Evolutionary conservation across 2,113 vertebrate genomes (phyloP), one percentile per base, ranked within the genome.

Genomic region (Sylvia atricapilla): DNA sequence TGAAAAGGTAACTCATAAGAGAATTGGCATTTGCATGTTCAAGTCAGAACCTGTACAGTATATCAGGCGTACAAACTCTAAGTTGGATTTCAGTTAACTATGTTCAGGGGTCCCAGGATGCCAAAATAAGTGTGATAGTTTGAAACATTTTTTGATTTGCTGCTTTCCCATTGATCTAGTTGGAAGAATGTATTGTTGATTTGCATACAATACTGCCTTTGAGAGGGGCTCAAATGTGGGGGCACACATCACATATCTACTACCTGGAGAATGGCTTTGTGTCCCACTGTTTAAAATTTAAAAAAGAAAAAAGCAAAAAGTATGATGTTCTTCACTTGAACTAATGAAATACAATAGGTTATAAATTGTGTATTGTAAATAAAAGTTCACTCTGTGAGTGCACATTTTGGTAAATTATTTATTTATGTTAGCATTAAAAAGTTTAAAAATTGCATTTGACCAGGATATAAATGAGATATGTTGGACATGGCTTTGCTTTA

Each of bases 311-410:
- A 98, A 97, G 97, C 96, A 98, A 98, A 97, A 98, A 97, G 95
- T 98, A 98, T 97, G 97, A 98, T 97, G 97, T 98, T 98, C 98
- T 98, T 98, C 97, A 98, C 97, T 98, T 98, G 98, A 98, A 98
- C 98, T 98, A 98, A 98, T 98, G 98, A 97, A 98, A 98, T 98
- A 99, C 99, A 99, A 98, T 98, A 98, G 98, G 98, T 98, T 99
- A 99, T 99, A 98, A 98, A 99, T 98, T 98, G 98, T 98, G 98
- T 99, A 99, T 98, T 99, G 99, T 99, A 99, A 98, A 99, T 99
- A 99, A 98, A 98, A 99, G 99, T 99, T 99, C 99, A 99, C 99
- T 99, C 99, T 99, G 99, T 99, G 99, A 99, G 99, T 99, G 99
- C 99, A 99, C 99, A 99, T 99, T 98, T 99, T 99, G 99, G 99